Conservation (phyloP, 2,113 vertebrate genomes). For the Australoheros scitulus region DNA sequence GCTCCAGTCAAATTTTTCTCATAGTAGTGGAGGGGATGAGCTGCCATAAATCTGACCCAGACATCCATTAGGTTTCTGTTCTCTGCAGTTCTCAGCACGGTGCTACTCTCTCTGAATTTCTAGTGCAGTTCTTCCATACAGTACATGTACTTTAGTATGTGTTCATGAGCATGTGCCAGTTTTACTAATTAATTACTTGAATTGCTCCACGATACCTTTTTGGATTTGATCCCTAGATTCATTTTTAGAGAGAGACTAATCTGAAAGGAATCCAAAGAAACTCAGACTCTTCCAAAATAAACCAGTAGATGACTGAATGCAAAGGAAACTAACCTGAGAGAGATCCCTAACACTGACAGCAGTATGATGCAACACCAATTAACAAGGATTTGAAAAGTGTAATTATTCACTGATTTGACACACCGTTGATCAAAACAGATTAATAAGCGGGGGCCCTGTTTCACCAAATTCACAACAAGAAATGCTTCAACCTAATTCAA, state of each 20-base stretch:
- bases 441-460: not conserved
- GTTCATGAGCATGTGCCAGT: not conserved
- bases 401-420: not conserved
- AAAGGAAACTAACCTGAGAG: not conserved
- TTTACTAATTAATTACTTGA: slow-evolving; percentile 3
- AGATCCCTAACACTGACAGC: not conserved
- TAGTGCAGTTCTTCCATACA: not conserved
- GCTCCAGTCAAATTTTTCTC: slow-evolving; percentile 63
- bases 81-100: slow-evolving; percentile 27
- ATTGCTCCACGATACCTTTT: not conserved
- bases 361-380: not conserved
- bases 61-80: slow-evolving; percentile 54
- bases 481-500: too few relatives aligned
- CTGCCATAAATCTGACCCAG: slow-evolving; percentile 64
- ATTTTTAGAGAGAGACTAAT: not conserved
- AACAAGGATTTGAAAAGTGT: not conserved
- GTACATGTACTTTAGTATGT: not conserved
- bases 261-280: slow-evolving; percentile 8
- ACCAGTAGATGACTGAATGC: not conserved
- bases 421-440: not conserved
- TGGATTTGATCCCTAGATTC: not conserved
- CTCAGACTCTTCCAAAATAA: not conserved
- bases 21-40: slow-evolving; percentile 47
- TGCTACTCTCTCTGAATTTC: not conserved
- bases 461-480: not conserved